A percentile compares a stretch with the other conserved stretches of the same genome.
Conservation (phyloP, 1,140 invertebrate species). For the Solenopsis invicta region DNA sequence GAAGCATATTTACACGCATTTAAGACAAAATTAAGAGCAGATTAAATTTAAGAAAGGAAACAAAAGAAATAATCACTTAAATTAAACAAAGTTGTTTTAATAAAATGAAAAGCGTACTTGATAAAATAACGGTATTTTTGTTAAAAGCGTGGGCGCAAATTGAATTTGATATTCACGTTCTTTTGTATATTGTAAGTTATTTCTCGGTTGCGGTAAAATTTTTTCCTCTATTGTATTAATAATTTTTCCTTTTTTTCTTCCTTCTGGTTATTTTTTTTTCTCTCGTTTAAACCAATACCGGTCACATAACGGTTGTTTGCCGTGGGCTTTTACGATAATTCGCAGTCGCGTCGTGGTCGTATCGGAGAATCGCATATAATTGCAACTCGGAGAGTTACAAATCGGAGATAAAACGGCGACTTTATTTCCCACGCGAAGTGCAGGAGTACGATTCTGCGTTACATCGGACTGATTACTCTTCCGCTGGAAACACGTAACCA, state of each 20-base stretch:
- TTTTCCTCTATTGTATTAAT: constrained; percentile 6
- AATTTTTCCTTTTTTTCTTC: not conserved
- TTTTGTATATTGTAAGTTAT: not conserved
- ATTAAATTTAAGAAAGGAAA: constrained; percentile 21
- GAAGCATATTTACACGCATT: not conserved
- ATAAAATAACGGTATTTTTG: not conserved
- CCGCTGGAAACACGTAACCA: constrained; percentile 7
- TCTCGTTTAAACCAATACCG: not conserved
- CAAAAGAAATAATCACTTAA: not conserved
- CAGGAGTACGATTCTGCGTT: constrained; percentile 4
- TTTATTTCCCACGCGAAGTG: constrained; percentile 14
- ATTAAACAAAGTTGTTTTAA: not conserved
- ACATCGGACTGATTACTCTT: constrained; percentile 27
- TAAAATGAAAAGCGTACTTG: not conserved
- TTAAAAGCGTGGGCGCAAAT: not conserved
- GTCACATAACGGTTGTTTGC: not conserved
- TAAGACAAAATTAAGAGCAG: not conserved
- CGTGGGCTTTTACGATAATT: constrained; percentile 33
- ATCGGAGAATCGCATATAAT: constrained; percentile 31
- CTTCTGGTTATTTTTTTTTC: not conserved
- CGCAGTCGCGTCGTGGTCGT: not conserved
- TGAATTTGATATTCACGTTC: not conserved
- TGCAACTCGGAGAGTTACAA: constrained; percentile 38
- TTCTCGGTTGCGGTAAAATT: not conserved
- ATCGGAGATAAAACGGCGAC: constrained; percentile 29